These are phyloP conservation scores for Rhyacophila evoluta DNA, from an alignment of 2,888 invertebrate genomes.

Conservation along the genomic window DNA sequence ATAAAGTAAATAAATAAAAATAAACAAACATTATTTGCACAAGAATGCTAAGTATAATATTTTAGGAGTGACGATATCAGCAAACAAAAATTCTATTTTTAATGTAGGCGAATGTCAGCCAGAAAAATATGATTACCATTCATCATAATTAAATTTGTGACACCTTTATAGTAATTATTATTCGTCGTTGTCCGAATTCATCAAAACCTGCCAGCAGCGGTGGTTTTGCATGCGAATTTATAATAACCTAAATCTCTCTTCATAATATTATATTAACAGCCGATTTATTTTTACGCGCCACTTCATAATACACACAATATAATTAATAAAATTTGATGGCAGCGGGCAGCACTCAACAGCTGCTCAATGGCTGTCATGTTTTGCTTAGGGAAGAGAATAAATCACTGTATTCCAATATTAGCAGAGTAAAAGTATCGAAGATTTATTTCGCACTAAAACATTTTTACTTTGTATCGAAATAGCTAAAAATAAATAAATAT, in stretches of 20 bases:
- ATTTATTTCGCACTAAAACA: too few species aligned
- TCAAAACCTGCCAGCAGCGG: background rate
- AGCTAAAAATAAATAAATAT: too few species aligned
- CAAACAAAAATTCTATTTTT: background rate
- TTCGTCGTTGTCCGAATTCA: background rate
- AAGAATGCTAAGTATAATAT: background rate
- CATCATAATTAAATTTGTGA: background rate
- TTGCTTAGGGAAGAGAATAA: background rate
- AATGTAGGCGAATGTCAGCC: background rate
- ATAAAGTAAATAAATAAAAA: too few species aligned
- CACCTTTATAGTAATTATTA: background rate
- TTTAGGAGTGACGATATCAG: background rate
- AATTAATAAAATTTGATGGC: background rate
- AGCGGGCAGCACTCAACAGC: background rate
- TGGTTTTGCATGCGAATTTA: background rate
- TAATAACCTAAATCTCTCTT: background rate
- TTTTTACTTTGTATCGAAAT: too few species aligned
- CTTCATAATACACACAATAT: background rate
- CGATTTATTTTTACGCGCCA: background rate
- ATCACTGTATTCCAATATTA: too few species aligned
- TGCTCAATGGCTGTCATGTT: background rate
- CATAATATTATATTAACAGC: background rate
- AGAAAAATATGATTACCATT: background rate
- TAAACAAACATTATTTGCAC: background rate
- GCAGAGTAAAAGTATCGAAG: too few species aligned